These are phyloP conservation scores for Sphaerodactylus townsendi DNA, from an alignment of 2,113 vertebrate species.

Conservation along the genomic window DNA sequence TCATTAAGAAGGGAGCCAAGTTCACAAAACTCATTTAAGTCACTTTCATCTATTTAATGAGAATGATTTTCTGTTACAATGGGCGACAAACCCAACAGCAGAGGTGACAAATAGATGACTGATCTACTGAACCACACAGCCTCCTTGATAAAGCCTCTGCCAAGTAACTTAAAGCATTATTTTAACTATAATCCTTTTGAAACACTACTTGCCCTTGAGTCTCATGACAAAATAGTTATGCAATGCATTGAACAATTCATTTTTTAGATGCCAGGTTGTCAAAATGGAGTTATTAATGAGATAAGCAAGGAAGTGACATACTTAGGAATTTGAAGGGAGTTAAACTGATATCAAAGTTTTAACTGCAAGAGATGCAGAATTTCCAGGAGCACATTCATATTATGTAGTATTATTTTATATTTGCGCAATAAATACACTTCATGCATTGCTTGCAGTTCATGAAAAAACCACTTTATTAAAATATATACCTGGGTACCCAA, in stretches of 20 bases:
- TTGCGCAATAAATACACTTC: no score
- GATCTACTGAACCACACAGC: slow-evolving; percentile 43
- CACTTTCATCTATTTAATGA: slow-evolving; percentile 63
- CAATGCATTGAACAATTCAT: slow-evolving; percentile 31
- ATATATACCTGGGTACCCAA: background rate
- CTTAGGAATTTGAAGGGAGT: background rate
- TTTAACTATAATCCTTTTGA: slow-evolving; percentile 65
- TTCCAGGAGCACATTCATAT: background rate
- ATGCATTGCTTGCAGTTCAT: background rate
- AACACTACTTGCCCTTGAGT: slow-evolving; percentile 51
- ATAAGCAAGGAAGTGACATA: background rate
- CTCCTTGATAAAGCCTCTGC: slow-evolving; percentile 45
- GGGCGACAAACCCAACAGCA: slow-evolving; percentile 54
- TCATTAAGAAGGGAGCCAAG: slow-evolving; percentile 64
- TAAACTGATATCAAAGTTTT: background rate
- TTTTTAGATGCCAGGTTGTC: slow-evolving; percentile 27
- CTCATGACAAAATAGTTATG: slow-evolving; percentile 47
- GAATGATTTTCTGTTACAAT: slow-evolving; percentile 72
- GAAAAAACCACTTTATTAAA: background rate
- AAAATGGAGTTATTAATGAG: slow-evolving; percentile 35
- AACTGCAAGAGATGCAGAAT: fast-evolving
- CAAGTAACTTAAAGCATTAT: slow-evolving; percentile 32
- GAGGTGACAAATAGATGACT: slow-evolving; percentile 67
- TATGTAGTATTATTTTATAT: no score
- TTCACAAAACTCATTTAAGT: slow-evolving; percentile 68